phyloP scores from a whole-genome alignment of 1,140 invertebrate species.

The Panagrolaimus sp. region DNA sequence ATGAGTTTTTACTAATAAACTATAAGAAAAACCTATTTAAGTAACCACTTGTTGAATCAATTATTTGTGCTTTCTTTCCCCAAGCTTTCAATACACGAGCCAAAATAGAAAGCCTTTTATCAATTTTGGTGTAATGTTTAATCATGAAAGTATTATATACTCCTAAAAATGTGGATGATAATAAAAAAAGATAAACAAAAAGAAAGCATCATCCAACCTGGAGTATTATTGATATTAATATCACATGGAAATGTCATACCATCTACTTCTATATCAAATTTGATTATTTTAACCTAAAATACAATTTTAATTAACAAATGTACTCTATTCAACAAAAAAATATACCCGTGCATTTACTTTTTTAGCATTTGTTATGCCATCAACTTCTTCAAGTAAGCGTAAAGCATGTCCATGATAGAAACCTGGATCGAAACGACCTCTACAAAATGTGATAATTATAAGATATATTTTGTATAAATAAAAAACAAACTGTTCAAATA shows the following conservation, averaged over 20 bases:
- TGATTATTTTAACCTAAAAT: neutral
- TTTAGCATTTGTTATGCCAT: neutral
- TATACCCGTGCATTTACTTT: neutral
- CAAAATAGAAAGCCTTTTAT: slow-evolving; percentile 24
- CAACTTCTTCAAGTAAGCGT: no score
- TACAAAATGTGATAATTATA: no score
- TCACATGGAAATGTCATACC: neutral
- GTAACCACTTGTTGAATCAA: slow-evolving; percentile 12
- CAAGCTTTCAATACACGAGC: slow-evolving; percentile 30
- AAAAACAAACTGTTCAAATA: neutral
- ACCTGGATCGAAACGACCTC: neutral
- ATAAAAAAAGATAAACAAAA: no score
- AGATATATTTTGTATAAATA: neutral
- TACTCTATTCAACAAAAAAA: no score
- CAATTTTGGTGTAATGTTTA: slow-evolving; percentile 6
- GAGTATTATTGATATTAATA: slow-evolving; percentile 7
- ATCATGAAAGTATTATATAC: neutral
- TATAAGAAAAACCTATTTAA: slow-evolving; percentile 18
- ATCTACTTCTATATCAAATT: neutral
- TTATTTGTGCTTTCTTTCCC: slow-evolving; percentile 19
- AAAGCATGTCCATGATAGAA: no score
- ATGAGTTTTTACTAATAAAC: slow-evolving; percentile 10
- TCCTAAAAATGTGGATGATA: no score
- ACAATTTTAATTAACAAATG: no score
- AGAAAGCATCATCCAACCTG: neutral